These are phyloP conservation scores for Prolemur simus DNA, from an alignment of 2,113 vertebrate genomes.

Conservation along the genomic window DNA sequence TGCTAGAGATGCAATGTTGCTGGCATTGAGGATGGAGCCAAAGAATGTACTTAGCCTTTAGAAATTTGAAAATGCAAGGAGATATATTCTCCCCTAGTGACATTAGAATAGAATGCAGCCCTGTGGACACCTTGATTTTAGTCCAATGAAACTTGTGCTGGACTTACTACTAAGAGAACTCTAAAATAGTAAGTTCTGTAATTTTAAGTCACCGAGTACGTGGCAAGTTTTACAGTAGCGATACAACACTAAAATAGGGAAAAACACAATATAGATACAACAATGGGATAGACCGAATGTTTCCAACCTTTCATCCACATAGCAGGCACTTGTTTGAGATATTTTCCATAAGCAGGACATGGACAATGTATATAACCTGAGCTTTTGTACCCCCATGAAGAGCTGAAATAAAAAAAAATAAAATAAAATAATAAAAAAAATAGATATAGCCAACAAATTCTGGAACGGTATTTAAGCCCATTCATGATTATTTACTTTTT, in stretches of 20 bases:
- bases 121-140: background rate
- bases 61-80: background rate
- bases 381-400: too few relatives aligned
- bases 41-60: background rate
- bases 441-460: background rate
- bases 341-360: constrained; percentile 33
- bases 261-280: background rate
- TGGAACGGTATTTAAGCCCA: background rate
- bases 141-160: background rate
- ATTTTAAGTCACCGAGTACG: background rate
- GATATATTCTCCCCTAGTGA: background rate
- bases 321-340: background rate
- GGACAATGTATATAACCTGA: too few relatives aligned
- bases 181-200: background rate
- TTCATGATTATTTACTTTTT: background rate
- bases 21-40: background rate
- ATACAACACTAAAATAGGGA: background rate
- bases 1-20: background rate
- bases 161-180: background rate
- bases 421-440: too few relatives aligned
- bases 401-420: too few relatives aligned
- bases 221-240: background rate
- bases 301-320: background rate
- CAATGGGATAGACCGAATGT: background rate
- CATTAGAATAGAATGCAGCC: background rate